Evolutionary conservation across 2,888 invertebrate genomes (phyloP).

Genomic region (Limnephilus auricula): DNA sequence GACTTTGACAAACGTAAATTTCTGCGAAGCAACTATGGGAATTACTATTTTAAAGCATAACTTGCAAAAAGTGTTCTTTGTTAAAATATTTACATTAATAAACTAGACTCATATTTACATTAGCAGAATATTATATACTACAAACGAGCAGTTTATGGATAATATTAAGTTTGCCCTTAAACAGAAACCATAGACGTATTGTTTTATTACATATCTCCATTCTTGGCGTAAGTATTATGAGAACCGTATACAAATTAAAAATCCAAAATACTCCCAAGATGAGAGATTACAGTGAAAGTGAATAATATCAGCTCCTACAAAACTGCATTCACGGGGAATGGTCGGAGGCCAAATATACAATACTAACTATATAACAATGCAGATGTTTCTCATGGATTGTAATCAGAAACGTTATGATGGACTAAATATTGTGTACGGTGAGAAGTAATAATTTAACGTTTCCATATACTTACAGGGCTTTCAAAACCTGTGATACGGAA

Average conservation of each 20-base stretch:
- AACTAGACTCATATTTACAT: too few species aligned
- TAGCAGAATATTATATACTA: too few species aligned
- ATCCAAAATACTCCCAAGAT: neutral
- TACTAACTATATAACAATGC: neutral
- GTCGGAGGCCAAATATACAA: neutral
- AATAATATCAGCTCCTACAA: neutral
- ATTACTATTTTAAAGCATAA: too few species aligned
- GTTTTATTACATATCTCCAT: neutral
- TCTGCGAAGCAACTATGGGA: too few species aligned
- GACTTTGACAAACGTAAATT: too few species aligned
- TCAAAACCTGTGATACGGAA: too few species aligned
- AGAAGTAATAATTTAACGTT: neutral
- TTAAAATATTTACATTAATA: too few species aligned
- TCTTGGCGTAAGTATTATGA: neutral
- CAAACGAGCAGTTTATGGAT: too few species aligned
- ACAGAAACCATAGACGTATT: neutral
- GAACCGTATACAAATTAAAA: neutral
- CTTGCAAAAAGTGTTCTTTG: too few species aligned
- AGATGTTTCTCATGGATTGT: neutral
- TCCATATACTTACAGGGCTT: neutral
- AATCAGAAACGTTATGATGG: neutral
- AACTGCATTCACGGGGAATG: neutral
- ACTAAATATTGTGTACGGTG: neutral
- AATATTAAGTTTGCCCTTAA: neutral
- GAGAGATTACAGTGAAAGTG: conserved; percentile 7